Base-by-base conservation (phyloP, 2,113 vertebrate species). In the Gallinago jamesoni region DNA sequence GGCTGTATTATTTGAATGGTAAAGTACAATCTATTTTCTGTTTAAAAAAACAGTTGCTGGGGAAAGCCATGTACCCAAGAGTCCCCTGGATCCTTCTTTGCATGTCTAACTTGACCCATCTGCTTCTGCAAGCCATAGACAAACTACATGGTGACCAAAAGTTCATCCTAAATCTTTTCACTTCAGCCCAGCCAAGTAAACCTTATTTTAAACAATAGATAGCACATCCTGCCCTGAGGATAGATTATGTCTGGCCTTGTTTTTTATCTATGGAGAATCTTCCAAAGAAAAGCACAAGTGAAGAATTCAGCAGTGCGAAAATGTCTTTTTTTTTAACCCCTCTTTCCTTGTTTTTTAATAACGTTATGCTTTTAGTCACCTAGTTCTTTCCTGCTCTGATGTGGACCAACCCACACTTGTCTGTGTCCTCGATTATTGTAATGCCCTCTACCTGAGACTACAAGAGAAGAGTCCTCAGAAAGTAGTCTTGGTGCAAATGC, bases 111-210 rank as follows among this genome's bases (percentile, higher is more conserved):
- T 74, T 59, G 78, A 37, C 28, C 82, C 50, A 22, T 74, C 91
- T 89, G 74, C 89, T 94, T 97, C 88, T 89, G 55, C 73, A 94
- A 95, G 87, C 95, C 69, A 60, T 28, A 87, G 66, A 87, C 70
- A 31, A 77, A n/a, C 95, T 57, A 69, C 77, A 12, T 39, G 76
- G 79, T 89, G 89, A 94, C 63, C 28, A 48, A 93, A 76, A 83
- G 37, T 76, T 92, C 80, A 23, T 79, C 76, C 69, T 87, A 50
- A 91, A 80, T 63, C 66, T 91, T 94, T 82, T 87, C 59, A 73
- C 72, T 85, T 84, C 56, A 73, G 19, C 85, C 86, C 93, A 81
- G 68, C 67, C 64, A 48, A 64, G 70, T 22, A 84, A 77, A 60
- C 43, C 11, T 31, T 43, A 33, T 35, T 77, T 79, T 68, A 87